phyloP scores from a whole-genome alignment of 2,113 vertebrate species.

The Myocastor coypus region DNA sequence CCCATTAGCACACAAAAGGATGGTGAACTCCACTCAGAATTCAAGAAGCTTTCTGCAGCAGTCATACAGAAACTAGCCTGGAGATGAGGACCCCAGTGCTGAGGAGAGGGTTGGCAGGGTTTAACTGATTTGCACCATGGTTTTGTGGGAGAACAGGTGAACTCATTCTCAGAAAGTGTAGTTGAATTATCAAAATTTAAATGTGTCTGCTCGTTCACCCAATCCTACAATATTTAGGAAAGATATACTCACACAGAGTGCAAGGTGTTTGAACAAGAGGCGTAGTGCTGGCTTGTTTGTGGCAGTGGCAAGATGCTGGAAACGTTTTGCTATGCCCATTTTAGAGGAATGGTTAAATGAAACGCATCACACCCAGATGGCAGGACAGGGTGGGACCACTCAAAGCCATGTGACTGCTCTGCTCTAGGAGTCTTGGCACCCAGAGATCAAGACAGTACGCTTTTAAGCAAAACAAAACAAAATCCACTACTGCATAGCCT shows the following conservation, averaged over 20 bases:
- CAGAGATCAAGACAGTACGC: not conserved
- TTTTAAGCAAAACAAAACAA: not conserved
- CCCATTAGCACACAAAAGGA: not conserved
- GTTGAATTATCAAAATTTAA: not conserved
- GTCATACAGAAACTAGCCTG: not conserved
- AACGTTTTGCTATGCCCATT: not conserved
- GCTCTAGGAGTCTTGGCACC: not conserved
- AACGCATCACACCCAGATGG: not conserved
- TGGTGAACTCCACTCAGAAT: not conserved
- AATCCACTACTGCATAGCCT: not conserved
- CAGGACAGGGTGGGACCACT: not conserved
- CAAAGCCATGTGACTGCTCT: not conserved
- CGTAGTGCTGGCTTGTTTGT: not conserved
- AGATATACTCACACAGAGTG: not conserved
- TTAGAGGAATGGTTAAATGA: not conserved
- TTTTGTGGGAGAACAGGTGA: not conserved
- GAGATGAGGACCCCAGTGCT: not conserved
- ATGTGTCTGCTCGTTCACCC: not conserved
- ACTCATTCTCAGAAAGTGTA: not conserved
- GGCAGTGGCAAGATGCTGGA: not conserved
- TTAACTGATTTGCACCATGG: not conserved
- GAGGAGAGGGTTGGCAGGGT: not conserved
- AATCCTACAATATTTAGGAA: not conserved
- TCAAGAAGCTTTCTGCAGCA: not conserved
- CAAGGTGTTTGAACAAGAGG: not conserved